Base-by-base conservation (phyloP, 2,888 invertebrate genomes). In the Macaria liturata region DNA sequence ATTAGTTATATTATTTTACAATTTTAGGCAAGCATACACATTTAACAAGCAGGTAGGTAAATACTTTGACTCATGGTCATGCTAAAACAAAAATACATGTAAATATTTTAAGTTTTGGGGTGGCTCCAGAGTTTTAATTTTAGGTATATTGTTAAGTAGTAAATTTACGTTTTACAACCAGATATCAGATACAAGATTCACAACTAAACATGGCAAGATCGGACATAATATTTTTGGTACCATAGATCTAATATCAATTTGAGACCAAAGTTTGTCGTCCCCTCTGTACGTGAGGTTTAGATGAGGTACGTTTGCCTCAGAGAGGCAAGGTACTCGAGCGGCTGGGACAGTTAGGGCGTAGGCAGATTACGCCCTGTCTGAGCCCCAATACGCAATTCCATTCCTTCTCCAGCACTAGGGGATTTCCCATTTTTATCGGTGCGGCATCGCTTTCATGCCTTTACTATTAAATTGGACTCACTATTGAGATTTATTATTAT, bases 351-450 rank as follows among this genome's bases (percentile, higher is more conserved):
- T 84, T 86, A 82, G 87, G 87, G 88, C 86, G 87, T 82, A 83
- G 83, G 82, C 88, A 88, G 87, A 90, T 89, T 90, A 88, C 89
- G 86, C 87, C 83, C 87, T 78, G 87, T 90, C 91, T 89, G 88
- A 89, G 90, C 87, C 80, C 83, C 86, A 80, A 84, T 87, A 90
- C 90, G 89, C 88, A 90, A 90, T 90, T 85, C 88, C 85, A 85
- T 83, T 83, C 82, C 80, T 70, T 84, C 83, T 81, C 78, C 6
- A 53, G 54, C 49, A 55, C 59, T 55, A 83, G 82, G 83, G 88
- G 86, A 88, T 86, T 85, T 76, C 79, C 82, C 82, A 85, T 88
- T 89, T 89, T 90, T 90, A 90, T 89, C 88, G 86, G 68, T 65
- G 72, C 88, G 86, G 67, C 65, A 72, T 71, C 76, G 73, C 75